Evolutionary conservation across 2,113 vertebrate genomes (phyloP).

Genomic region (Heteronetta atricapilla): DNA sequence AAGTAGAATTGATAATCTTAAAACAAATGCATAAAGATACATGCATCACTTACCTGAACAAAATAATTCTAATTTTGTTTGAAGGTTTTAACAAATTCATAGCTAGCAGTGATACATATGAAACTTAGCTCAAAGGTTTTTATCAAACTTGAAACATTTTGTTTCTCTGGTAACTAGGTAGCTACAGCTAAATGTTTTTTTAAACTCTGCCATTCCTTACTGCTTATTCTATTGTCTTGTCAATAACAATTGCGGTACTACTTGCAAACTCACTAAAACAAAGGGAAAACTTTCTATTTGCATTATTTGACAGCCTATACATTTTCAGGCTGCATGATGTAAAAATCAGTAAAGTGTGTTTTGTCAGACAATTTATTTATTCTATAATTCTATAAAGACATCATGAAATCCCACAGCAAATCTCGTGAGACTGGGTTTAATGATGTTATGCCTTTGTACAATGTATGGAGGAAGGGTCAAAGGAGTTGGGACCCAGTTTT

Average conservation of each 20-base stretch:
- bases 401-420: neutral
- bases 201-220: neutral
- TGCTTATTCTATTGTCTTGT: neutral
- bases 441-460: neutral
- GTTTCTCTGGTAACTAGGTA: neutral
- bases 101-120: neutral
- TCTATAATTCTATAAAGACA: neutral
- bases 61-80: neutral
- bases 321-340: neutral
- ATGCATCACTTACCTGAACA: neutral
- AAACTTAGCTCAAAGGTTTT: neutral
- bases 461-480: rapidly evolving
- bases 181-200: neutral
- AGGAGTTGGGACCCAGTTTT: neutral
- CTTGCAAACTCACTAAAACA: neutral
- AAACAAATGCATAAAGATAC: neutral
- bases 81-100: neutral
- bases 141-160: neutral
- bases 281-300: neutral
- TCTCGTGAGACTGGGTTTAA: neutral
- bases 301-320: neutral
- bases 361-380: neutral
- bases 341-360: neutral
- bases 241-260: neutral
- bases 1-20: neutral